Evolutionary conservation across 2,797 vertebrate species (phyloP), one percentile per base, ranked within the genome.

Genomic region (Anisognathus igniventris): DNA sequence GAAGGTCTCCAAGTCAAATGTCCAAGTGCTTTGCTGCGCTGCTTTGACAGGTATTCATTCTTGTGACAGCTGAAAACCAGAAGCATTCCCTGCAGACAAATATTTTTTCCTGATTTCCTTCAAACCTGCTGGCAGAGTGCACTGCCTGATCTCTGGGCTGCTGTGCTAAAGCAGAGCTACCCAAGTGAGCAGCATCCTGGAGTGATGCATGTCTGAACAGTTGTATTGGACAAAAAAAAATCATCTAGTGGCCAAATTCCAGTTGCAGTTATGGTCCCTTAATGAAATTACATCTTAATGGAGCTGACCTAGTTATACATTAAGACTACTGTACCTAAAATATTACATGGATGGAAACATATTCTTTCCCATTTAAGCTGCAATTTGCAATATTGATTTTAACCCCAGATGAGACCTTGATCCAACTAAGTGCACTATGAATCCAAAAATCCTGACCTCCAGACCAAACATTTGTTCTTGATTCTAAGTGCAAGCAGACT

Each of bases 301-400:
- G 95, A 95, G 96, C 40, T 68, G 87, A 96, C 95, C 97, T 85
- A 92, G 85, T 89, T 96, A 81, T 86, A 88, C 66, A 86, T 94
- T 96, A 95, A 96, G 87, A 94, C 91, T 72, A 86, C 75, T 88
- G 88, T 93, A 88, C 72, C 95, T 96, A 95, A 96, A 97, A 92
- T 90, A 88, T 91, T 71, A 77, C 90, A 93, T 9, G 79, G 84
- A 96, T 94, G 91, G 94, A 94, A 95, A 93, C 73, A 78, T 96
- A 94, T 85, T 97, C 96, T 91, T 96, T 95, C 95, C 94, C 96
- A 90, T 91, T 94, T 94, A 94, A 96, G 95, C 84, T 91, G 85
- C 97, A 96, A 97, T 97, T 97, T 97, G 92, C 37, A 37, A 93
- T 97, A 98, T 97, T 95, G 96, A 97, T 96, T 96, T 96, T 97